These are phyloP conservation scores for Coreius guichenoti DNA, from an alignment of 2,797 vertebrate species.

Conservation along the genomic window DNA sequence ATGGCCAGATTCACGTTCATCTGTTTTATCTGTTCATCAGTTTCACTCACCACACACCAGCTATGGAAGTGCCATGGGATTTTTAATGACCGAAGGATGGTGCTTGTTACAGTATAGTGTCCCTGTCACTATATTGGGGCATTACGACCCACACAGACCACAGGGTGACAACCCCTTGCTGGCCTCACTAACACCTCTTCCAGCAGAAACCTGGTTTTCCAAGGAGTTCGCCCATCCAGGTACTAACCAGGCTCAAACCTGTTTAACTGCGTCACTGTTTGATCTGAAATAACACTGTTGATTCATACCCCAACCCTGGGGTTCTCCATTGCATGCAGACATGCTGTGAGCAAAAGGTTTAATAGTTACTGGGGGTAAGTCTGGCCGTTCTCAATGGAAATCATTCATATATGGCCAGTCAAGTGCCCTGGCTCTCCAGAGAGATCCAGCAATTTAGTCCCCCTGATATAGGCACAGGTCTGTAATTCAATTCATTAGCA, in stretches of 20 bases:
- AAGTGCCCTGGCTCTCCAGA: slow-evolving; percentile 37
- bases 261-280: slow-evolving; percentile 17
- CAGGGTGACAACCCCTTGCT: neutral
- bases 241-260: neutral
- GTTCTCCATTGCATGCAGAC: neutral
- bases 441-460: slow-evolving; percentile 49
- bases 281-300: slow-evolving; percentile 13
- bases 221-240: neutral
- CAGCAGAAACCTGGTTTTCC: neutral
- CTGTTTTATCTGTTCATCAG: no score
- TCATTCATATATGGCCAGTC: slow-evolving; percentile 33
- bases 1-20: no score
- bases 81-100: neutral
- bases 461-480: slow-evolving; percentile 43
- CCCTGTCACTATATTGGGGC: neutral
- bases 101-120: neutral
- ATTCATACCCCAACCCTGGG: neutral
- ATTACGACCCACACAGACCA: neutral
- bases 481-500: slow-evolving; percentile 57
- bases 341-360: neutral
- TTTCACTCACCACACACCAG: no score
- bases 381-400: slow-evolving; percentile 28
- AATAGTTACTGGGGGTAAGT: neutral
- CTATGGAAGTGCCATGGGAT: neutral
- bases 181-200: neutral